phyloP scores from a whole-genome alignment of 2,797 vertebrate species.

The Rhadinocentrus ornatus region DNA sequence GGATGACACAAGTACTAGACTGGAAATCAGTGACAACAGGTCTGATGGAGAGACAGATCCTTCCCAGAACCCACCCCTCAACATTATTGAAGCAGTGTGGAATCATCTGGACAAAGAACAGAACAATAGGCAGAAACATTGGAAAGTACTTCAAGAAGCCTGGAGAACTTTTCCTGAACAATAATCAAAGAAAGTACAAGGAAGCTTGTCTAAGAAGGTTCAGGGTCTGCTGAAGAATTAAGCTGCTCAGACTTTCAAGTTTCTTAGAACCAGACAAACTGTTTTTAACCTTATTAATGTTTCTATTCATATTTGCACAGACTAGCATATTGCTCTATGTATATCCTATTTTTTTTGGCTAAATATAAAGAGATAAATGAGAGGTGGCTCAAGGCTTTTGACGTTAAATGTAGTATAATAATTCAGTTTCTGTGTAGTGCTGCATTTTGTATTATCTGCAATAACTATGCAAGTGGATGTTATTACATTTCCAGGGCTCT shows the following conservation, averaged over 20 bases:
- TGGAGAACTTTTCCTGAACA: neutral
- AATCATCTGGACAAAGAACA: neutral
- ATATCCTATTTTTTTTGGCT: too few species aligned
- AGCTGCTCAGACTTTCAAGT: neutral
- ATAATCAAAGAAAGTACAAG: neutral
- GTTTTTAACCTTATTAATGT: neutral
- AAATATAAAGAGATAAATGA: too few species aligned
- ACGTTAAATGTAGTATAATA: neutral
- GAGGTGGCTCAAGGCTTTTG: neutral
- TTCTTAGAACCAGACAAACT: neutral
- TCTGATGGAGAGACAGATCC: neutral
- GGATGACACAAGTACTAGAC: too few species aligned
- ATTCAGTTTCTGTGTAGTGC: neutral
- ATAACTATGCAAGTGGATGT: neutral
- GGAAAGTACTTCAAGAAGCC: neutral
- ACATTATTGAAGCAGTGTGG: neutral
- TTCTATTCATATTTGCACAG: neutral
- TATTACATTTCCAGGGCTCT: conserved; percentile 9
- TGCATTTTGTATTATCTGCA: neutral
- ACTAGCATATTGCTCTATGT: too few species aligned
- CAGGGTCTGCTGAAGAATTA: neutral
- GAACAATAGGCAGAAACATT: too few species aligned
- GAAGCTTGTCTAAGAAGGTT: neutral
- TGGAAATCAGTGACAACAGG: neutral
- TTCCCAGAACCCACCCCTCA: too few species aligned